Evolutionary conservation across 2,797 vertebrate species (phyloP).

Genomic region (Anomalospiza imberbis): DNA sequence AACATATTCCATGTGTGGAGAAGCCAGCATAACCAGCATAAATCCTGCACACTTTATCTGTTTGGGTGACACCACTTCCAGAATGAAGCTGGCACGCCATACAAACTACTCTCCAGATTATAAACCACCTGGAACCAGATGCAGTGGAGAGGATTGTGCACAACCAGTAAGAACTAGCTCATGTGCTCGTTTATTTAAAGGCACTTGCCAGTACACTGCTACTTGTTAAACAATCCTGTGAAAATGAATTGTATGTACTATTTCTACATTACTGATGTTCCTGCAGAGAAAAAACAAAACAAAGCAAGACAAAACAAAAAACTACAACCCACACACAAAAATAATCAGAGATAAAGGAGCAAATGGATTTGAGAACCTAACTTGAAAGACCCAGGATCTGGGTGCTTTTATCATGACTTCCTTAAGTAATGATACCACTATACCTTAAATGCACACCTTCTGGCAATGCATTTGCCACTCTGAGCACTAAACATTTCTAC

Average conservation of each 20-base stretch:
- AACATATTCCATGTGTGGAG: background rate
- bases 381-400: background rate
- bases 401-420: rapidly evolving
- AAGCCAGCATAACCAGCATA: background rate
- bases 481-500: background rate
- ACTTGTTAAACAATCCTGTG: background rate
- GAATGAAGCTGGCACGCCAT: background rate
- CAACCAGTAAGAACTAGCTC: background rate
- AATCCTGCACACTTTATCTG: background rate
- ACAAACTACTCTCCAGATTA: background rate
- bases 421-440: background rate
- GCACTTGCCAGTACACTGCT: background rate
- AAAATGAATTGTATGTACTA: background rate
- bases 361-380: background rate
- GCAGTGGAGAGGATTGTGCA: background rate
- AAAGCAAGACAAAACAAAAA: too few relatives aligned
- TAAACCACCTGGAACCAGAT: background rate
- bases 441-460: background rate
- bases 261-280: background rate
- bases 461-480: background rate
- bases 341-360: background rate
- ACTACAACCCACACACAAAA: background rate
- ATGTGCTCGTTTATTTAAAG: background rate
- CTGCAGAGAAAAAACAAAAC: background rate
- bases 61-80: background rate